Percentiles rank a stretch among this genome's conserved stretches.
These are phyloP conservation scores for Arothron firmamentum DNA, from an alignment of 2,113 vertebrate genomes.

Conservation along the genomic window DNA sequence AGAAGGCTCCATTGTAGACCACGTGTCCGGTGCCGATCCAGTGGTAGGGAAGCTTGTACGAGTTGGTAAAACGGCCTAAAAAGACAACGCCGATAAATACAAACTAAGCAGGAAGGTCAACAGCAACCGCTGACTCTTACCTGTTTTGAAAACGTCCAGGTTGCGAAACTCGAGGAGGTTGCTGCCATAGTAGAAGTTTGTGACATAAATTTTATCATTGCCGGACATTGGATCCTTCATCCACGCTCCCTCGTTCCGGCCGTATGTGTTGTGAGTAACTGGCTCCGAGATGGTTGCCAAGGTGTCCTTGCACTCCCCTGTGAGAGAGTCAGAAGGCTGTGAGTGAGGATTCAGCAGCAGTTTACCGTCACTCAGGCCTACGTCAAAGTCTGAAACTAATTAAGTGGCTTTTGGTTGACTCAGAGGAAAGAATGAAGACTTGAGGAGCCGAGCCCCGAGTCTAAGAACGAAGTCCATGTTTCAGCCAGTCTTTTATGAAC, in stretches of 20 bases:
- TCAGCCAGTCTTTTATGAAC: neutral
- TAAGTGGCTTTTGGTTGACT: slow-evolving; percentile 25
- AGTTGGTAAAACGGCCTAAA: slow-evolving; percentile 90
- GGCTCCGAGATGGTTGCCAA: slow-evolving; percentile 91
- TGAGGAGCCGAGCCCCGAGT: neutral
- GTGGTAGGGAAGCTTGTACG: slow-evolving; percentile 95
- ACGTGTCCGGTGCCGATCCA: slow-evolving; percentile 96
- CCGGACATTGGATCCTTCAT: slow-evolving; percentile 93
- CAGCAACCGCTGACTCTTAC: slow-evolving; percentile 56
- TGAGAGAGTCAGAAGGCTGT: slow-evolving; percentile 24
- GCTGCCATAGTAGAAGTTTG: slow-evolving; percentile 94
- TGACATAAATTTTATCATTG: slow-evolving; percentile 88
- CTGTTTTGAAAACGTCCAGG: slow-evolving; percentile 92
- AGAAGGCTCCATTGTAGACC: slow-evolving; percentile 89
- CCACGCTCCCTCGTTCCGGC: slow-evolving; percentile 92
- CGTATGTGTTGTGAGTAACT: slow-evolving; percentile 89
- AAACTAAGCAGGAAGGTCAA: neutral
- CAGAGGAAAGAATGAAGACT: slow-evolving; percentile 18
- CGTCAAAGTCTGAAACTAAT: slow-evolving; percentile 44
- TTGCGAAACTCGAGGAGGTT: slow-evolving; percentile 91
- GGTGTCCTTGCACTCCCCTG: slow-evolving; percentile 95
- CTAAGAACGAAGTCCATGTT: neutral
- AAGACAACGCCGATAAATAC: neutral
- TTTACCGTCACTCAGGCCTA: slow-evolving; percentile 27
- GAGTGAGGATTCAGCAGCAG: neutral